phyloP scores from a whole-genome alignment of 2,797 vertebrate genomes.

The Molossus alvarezi region DNA sequence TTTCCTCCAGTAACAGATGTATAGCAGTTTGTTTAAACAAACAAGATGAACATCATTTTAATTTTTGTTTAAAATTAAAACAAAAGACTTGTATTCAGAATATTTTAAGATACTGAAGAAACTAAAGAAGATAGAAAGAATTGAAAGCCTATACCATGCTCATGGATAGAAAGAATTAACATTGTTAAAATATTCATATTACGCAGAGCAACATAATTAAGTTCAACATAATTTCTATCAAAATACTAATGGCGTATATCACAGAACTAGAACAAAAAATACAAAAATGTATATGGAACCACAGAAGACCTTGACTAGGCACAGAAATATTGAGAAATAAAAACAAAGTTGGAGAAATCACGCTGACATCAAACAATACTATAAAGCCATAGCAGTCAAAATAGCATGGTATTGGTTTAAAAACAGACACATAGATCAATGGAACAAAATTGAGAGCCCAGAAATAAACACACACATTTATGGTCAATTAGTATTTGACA shows the following conservation, averaged over 20 bases:
- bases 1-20: background rate
- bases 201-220: background rate
- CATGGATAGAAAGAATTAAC: background rate
- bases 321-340: background rate
- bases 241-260: background rate
- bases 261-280: background rate
- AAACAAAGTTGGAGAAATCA: background rate
- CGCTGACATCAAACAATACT: background rate
- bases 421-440: background rate
- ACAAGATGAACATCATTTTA: background rate
- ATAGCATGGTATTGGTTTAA: background rate
- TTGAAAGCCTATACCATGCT: background rate
- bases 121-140: background rate
- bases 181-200: background rate
- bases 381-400: background rate
- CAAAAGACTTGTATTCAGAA: background rate
- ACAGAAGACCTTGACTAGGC: background rate
- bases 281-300: background rate
- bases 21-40: background rate
- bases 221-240: background rate
- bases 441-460: background rate
- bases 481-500: background rate
- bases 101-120: background rate
- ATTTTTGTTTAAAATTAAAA: background rate
- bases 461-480: background rate